Percentiles rank a stretch among this genome's conserved stretches.
Evolutionary conservation across 2,888 invertebrate species (phyloP).

Genomic region (Pharmacophagus antenor): DNA sequence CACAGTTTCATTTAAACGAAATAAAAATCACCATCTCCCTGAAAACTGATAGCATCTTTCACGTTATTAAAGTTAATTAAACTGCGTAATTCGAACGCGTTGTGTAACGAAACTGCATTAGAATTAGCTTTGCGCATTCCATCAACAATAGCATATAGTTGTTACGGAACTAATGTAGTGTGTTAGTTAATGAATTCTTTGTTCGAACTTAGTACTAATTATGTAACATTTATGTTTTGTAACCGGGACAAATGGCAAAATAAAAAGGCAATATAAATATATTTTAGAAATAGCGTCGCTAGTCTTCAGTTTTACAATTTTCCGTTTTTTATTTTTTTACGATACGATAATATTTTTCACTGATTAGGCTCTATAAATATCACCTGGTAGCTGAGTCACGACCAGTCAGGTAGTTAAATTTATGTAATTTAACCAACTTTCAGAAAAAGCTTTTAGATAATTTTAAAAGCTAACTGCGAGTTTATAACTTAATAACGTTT

Average conservation of each 20-base stretch:
- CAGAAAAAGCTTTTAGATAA: neutral
- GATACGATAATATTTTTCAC: no score
- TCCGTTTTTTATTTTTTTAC: no score
- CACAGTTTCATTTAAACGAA: constrained; percentile 1
- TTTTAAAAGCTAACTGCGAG: neutral
- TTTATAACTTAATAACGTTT: no score
- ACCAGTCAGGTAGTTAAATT: no score
- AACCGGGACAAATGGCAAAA: no score
- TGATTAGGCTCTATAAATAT: no score
- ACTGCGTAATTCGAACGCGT: constrained; percentile 5
- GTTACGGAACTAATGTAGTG: constrained; percentile 1
- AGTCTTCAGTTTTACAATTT: no score
- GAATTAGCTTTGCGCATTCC: neutral
- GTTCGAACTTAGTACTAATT: neutral
- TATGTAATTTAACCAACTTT: no score
- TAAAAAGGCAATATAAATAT: no score
- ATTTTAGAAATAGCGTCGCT: no score
- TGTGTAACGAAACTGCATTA: neutral
- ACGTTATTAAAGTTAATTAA: constrained; percentile 1
- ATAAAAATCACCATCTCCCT: neutral
- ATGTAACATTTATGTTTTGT: neutral
- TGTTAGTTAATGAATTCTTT: neutral
- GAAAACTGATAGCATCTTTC: constrained; percentile 7
- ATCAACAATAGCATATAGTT: neutral
- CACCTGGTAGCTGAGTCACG: no score